Evolutionary conservation across 2,113 vertebrate species (phyloP).

Genomic region (Taxidea taxus): DNA sequence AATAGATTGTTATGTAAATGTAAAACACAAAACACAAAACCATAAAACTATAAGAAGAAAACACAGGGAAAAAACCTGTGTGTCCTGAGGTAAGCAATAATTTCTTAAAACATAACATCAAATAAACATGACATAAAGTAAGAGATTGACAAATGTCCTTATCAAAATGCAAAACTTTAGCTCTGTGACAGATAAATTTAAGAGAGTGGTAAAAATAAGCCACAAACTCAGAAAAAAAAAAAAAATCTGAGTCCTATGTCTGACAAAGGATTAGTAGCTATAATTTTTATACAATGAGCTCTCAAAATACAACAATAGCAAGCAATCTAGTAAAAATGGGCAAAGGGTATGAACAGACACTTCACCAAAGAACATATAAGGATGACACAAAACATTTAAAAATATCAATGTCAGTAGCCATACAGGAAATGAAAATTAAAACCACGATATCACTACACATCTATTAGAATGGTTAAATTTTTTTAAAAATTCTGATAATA

Average conservation of each 20-base stretch:
- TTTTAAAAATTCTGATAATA: not conserved
- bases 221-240: not conserved
- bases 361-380: not conserved
- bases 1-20: not conserved
- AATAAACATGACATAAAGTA: not conserved
- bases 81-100: not conserved
- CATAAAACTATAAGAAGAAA: not conserved
- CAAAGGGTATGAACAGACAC: conserved; percentile 5
- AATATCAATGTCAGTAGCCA: not conserved
- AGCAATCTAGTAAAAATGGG: not conserved
- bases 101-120: not conserved
- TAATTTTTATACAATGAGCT: not conserved
- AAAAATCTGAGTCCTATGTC: not conserved
- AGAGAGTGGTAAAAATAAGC: not conserved
- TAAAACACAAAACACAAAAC: conserved; percentile 21
- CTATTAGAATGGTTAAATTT: not conserved
- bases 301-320: not conserved
- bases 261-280: not conserved
- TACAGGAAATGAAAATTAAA: conserved; percentile 36
- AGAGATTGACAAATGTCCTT: not conserved
- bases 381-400: not conserved
- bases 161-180: conserved; percentile 21
- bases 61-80: not conserved
- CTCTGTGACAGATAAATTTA: not conserved
- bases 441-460: not conserved